Evolutionary conservation across 2,888 invertebrate genomes (phyloP).

Genomic region (Calliscelio sp.): DNA sequence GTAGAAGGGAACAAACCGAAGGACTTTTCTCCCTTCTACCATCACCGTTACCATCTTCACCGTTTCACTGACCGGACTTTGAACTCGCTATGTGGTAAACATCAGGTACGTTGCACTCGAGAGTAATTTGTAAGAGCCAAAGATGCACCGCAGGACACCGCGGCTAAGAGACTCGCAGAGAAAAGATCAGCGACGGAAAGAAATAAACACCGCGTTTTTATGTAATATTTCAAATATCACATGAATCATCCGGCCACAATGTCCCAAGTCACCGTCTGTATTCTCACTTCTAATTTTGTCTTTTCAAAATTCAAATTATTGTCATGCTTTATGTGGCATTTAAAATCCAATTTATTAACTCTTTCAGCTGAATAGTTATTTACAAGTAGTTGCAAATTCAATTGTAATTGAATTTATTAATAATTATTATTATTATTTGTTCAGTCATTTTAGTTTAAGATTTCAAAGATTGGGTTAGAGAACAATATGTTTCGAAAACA

Average conservation of each 20-base stretch:
- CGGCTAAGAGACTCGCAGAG: conserved; percentile 27
- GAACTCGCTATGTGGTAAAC: conserved; percentile 85
- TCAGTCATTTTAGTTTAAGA: no score
- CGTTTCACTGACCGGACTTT: conserved; percentile 85
- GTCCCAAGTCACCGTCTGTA: conserved; percentile 28
- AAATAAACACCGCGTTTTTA: conserved; percentile 62
- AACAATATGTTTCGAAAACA: no score
- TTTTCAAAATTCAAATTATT: conserved; percentile 37
- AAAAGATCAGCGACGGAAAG: conserved; percentile 26
- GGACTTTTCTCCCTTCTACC: conserved; percentile 66
- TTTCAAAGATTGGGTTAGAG: no score
- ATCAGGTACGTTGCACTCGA: conserved; percentile 85
- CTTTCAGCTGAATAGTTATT: background rate
- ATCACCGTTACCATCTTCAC: conserved; percentile 73
- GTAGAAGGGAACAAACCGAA: conserved; percentile 58
- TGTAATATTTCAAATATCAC: conserved; percentile 66
- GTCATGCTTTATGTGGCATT: conserved; percentile 21
- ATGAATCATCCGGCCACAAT: conserved; percentile 43
- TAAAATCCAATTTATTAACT: conserved; percentile 48
- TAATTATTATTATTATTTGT: no score
- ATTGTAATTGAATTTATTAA: no score
- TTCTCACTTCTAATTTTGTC: conserved; percentile 37
- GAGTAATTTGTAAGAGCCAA: conserved; percentile 80
- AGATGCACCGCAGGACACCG: conserved; percentile 59
- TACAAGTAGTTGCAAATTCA: no score